Evolutionary conservation across 1,140 invertebrate genomes (phyloP), one percentile per base, ranked within the genome.

Genomic region (Drosophila bipectinata): DNA sequence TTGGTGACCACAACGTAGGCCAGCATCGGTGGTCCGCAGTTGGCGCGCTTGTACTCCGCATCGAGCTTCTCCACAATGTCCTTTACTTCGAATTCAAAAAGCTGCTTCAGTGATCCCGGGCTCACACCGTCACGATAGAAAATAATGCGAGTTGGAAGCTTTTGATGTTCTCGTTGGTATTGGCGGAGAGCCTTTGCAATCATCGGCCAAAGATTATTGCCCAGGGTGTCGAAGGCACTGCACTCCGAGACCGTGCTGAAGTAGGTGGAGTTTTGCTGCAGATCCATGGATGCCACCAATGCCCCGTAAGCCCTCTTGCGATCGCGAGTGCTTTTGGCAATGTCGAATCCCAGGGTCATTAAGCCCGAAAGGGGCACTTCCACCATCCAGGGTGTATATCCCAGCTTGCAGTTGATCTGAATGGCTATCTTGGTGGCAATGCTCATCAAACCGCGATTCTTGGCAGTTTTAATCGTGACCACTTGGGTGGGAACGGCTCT

Each of bases 341-440:
- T 95, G 88, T 98, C 97, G 85, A 97, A 97, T 0, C 98, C 98
- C 28, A 97, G 92, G 0, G 98, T 94, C 97, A 99, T 98, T 1
- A 96, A 62, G 0, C 89, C 87, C 0, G 62, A 85, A 5, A 96
- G 49, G 0, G 97, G 97, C 48, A 97, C 93, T 1, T 94, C 88
- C 2, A 97, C 92, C 3, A 93, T 93, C 98, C 98, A 99, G 0
- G 98, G 95, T 2, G 96, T 94, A 10, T 97, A 98, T 2, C 98
- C 98, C 3, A 98, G 92, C 93, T 99, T 99, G 72, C 96, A 97
- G 87, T 97, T 97, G 15, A 99, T 94, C 88, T 97, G 96, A 53
- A 97, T 96, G 0, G 94, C 95, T 6, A 98, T 95, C 94, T 99
- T 99, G 0, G 97, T 98, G 0, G 96, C 96, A 37, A 98, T 95